phyloP scores from a whole-genome alignment of 2,113 vertebrate species.

The Diglossa brunneiventris region DNA sequence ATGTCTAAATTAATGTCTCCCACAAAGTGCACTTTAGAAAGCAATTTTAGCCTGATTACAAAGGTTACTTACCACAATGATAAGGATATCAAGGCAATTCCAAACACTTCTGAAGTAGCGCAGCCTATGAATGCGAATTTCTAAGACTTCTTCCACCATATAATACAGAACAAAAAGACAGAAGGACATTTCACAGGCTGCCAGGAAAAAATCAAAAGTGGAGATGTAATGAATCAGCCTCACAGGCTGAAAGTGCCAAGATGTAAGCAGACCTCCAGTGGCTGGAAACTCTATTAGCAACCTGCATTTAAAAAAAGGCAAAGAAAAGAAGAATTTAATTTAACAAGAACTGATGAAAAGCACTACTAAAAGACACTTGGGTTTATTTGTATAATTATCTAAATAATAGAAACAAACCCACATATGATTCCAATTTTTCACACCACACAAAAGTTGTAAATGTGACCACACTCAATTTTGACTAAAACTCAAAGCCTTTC shows the following conservation, averaged over 20 bases:
- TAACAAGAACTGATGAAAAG: neutral
- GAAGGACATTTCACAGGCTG: conserved; percentile 89
- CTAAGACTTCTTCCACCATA: conserved; percentile 90
- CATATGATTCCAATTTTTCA: neutral
- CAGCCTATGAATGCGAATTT: conserved; percentile 90
- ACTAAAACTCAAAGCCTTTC: neutral
- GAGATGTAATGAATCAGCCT: conserved; percentile 87
- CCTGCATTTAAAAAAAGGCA: conserved; percentile 68
- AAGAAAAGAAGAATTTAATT: neutral
- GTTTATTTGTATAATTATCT: neutral
- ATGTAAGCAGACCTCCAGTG: conserved; percentile 89
- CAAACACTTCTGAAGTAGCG: conserved; percentile 92
- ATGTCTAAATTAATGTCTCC: neutral
- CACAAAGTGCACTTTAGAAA: neutral
- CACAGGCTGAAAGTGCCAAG: conserved; percentile 95
- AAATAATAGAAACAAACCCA: neutral
- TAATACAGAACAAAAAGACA: conserved; percentile 96
- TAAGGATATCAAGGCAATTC: conserved; percentile 94
- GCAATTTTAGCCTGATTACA: neutral
- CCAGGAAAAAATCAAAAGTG: conserved; percentile 92
- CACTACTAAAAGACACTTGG: neutral
- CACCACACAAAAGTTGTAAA: neutral
- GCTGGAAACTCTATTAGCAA: conserved; percentile 93
- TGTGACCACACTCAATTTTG: accelerated
- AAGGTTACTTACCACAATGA: conserved; percentile 81